A percentile compares a stretch with the other conserved stretches of the same genome.
phyloP scores from a whole-genome alignment of 2,888 invertebrate species.

The Galerucella nymphaeae region DNA sequence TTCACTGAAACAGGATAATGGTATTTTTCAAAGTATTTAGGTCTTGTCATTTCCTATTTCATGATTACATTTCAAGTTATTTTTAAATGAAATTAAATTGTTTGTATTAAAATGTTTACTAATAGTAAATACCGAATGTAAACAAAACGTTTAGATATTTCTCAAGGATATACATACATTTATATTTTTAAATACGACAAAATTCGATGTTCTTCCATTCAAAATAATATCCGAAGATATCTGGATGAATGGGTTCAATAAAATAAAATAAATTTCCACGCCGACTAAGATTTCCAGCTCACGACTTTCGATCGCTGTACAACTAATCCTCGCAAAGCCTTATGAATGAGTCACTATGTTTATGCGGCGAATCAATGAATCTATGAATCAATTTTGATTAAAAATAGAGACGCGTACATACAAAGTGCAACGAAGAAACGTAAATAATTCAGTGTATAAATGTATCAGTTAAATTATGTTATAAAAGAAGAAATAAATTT shows the following conservation, averaged over 20 bases:
- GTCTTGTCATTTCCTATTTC: slow-evolving; percentile 3
- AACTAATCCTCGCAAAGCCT: neutral
- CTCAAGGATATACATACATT: neutral
- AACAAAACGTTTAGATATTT: neutral
- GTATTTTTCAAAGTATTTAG: slow-evolving; percentile 5
- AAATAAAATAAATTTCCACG: neutral
- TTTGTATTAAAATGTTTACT: slow-evolving; percentile 2
- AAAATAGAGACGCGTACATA: neutral
- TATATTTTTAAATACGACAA: neutral
- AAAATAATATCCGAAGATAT: neutral
- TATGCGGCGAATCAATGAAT: neutral
- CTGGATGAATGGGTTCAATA: neutral
- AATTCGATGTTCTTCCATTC: neutral
- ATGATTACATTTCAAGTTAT: slow-evolving; percentile 2
- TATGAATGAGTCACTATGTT: slow-evolving; percentile 7
- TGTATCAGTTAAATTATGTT: no score
- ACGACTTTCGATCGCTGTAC: slow-evolving; percentile 1
- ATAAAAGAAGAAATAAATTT: no score
- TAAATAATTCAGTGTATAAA: neutral
- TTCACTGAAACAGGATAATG: neutral
- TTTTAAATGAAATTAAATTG: slow-evolving; percentile 1
- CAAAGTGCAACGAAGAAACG: neutral
- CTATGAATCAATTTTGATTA: neutral
- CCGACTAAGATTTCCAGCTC: slow-evolving; percentile 1
- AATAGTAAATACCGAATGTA: neutral